phyloP scores from a whole-genome alignment of 2,797 vertebrate genomes.

The Cheirogaleus major region DNA sequence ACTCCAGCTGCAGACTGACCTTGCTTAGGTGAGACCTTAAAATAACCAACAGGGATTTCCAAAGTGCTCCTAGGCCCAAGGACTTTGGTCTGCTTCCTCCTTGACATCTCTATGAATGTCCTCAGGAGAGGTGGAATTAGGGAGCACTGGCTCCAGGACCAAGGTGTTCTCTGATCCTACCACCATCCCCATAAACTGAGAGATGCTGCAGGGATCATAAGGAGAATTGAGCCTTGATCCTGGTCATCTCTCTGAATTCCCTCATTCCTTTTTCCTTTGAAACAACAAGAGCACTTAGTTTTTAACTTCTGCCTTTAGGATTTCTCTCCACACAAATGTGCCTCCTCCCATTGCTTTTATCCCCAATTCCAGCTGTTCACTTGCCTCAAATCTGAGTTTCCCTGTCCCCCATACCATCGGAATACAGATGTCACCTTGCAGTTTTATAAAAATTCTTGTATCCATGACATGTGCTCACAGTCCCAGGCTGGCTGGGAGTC shows the following conservation, averaged over 20 bases:
- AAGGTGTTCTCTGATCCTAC: neutral
- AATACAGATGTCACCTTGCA: neutral
- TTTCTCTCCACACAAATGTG: neutral
- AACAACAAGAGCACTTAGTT: too few species aligned
- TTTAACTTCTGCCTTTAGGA: too few species aligned
- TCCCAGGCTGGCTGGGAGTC: neutral
- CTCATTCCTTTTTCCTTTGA: too few species aligned
- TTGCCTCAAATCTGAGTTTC: neutral
- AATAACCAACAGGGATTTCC: neutral
- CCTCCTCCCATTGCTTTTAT: neutral
- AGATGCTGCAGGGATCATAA: neutral
- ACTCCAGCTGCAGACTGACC: slow-evolving; percentile 72
- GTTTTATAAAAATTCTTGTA: neutral
- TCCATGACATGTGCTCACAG: too few species aligned
- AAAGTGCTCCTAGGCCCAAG: too few species aligned
- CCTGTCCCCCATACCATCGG: neutral
- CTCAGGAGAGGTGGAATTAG: neutral
- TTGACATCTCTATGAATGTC: neutral
- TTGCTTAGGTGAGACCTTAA: slow-evolving; percentile 77
- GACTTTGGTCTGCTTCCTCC: neutral
- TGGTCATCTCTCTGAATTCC: neutral
- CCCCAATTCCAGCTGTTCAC: neutral
- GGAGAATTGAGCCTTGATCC: neutral
- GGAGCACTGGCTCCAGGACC: neutral
- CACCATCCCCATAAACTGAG: neutral